phyloP scores from a whole-genome alignment of 2,113 vertebrate genomes.

The Ariopsis seemanni region DNA sequence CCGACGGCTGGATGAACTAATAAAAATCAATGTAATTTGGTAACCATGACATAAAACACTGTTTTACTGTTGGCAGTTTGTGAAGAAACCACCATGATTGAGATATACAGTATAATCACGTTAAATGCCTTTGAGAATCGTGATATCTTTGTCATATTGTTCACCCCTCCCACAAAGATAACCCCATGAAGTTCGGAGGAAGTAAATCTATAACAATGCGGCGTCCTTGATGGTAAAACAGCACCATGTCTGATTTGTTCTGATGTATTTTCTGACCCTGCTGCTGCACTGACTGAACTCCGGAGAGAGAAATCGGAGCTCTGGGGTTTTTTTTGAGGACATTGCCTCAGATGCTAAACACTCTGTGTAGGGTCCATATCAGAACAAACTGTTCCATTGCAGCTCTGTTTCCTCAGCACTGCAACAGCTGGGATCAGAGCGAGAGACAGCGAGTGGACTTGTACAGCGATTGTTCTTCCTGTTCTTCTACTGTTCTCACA shows the following conservation, averaged over 20 bases:
- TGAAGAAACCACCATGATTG: neutral
- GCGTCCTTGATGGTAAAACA: neutral
- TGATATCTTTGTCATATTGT: neutral
- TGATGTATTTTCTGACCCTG: slow-evolving; percentile 11
- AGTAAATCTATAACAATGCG: neutral
- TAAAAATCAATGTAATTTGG: neutral
- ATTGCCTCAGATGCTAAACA: slow-evolving; percentile 48
- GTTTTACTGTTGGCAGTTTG: neutral
- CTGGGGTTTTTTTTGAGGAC: slow-evolving; percentile 16
- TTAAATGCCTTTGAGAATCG: neutral
- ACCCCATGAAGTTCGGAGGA: neutral
- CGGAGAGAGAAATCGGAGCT: slow-evolving; percentile 20
- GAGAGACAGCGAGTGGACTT: slow-evolving; percentile 31
- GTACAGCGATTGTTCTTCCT: slow-evolving; percentile 19
- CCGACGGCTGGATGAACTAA: no score
- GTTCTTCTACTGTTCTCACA: neutral
- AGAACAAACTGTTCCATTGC: slow-evolving; percentile 53
- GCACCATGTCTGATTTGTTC: neutral
- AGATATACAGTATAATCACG: neutral
- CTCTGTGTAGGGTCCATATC: slow-evolving; percentile 35
- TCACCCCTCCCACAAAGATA: neutral
- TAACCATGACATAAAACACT: neutral
- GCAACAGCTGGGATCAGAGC: slow-evolving; percentile 51
- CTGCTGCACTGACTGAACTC: slow-evolving; percentile 19
- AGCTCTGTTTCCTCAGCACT: slow-evolving; percentile 26